Evolutionary conservation across 2,888 invertebrate species (phyloP), one percentile per base, ranked within the genome.

Genomic region (Smittia aterrima): DNA sequence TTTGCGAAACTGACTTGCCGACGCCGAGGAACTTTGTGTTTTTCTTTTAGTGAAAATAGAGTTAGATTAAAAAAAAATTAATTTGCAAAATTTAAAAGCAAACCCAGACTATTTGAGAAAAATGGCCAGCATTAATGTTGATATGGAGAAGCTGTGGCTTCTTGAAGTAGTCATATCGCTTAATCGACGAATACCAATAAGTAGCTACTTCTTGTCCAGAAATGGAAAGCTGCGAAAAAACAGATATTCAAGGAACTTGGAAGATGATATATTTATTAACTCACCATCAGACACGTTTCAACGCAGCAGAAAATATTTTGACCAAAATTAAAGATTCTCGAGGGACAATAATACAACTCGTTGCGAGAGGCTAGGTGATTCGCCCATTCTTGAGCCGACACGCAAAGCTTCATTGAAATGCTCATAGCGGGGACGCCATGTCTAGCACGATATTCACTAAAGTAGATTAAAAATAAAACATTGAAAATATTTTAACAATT

Each of bases 81-180:
- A n/a, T n/a, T n/a, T n/a, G n/a, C n/a, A n/a, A n/a, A n/a, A n/a
- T n/a, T n/a, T n/a, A n/a, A n/a, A n/a, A n/a, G n/a, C n/a, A n/a
- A n/a, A n/a, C n/a, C 94, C 95, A 95, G 24, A 94, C 91, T 82
- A 95, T 85, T 83, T 94, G 94, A 0, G 93, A 92, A 82, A 94
- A 94, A 82, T 93, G 93, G 75, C 93, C 93, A 80, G 91, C 90
- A 79, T 92, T 92, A 0, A 92, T 91, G 79, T 91, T 92, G 4
- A 90, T 90, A 77, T 92, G 91, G 6, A 91, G 85, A 66, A 90
- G 85, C 79, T 90, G 90, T 0, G 89, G 85, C 79, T 91, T 90
- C 77, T 89, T 91, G 78, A 89, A 86, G 80, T 88, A 92, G 78
- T 88, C 87, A 82, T 92, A 92, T 78, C 91, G 90, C 54, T 88